Evolutionary conservation across 2,113 vertebrate genomes (phyloP).

Genomic region (Megaleporinus macrocephalus): DNA sequence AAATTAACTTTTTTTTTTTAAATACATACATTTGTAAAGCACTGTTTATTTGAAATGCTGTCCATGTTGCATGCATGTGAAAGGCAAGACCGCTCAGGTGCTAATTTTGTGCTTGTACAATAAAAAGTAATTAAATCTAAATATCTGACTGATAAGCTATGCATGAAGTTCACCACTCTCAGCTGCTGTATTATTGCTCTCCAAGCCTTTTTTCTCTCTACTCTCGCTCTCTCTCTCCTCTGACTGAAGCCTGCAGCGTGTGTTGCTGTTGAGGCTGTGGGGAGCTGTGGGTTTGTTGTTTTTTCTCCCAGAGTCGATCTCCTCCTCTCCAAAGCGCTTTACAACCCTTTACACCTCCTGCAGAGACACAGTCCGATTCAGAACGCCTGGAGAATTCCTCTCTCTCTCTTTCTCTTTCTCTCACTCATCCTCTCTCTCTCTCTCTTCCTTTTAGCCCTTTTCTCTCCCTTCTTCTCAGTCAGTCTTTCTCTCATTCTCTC

Average conservation of each 20-base stretch:
- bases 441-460: background rate
- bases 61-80: too few species aligned
- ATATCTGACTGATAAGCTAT: background rate
- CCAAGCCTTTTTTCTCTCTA: background rate
- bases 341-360: constrained; percentile 27
- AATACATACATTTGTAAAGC: too few species aligned
- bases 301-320: constrained; percentile 2
- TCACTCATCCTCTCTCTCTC: background rate
- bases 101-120: too few species aligned
- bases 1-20: too few species aligned
- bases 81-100: too few species aligned
- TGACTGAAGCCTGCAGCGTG: background rate
- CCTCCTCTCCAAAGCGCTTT: constrained; percentile 27
- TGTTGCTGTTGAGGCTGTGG: background rate
- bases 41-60: too few species aligned
- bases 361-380: constrained; percentile 31
- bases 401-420: background rate
- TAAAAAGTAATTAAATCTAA: too few species aligned
- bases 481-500: background rate
- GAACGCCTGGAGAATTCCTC: constrained; percentile 8
- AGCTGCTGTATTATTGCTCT: background rate
- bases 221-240: background rate
- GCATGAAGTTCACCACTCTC: background rate
- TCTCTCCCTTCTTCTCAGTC: background rate
- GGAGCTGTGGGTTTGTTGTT: constrained; percentile 27